phyloP scores from a whole-genome alignment of 30 jellyfish, hydroid and myxozoan species.

The Pelagia noctiluca region DNA sequence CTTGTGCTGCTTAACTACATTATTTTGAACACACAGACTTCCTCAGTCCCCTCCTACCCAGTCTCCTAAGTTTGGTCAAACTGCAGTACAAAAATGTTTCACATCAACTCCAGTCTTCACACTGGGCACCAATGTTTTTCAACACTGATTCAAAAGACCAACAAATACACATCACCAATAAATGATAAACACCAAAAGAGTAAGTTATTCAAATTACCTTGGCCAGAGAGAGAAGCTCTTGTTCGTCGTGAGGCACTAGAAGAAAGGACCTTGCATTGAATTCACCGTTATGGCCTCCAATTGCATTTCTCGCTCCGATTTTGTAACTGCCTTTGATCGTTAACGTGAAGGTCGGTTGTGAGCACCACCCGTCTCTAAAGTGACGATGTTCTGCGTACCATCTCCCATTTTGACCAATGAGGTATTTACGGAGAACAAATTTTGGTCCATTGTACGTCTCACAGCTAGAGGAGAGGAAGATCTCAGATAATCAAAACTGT shows the following conservation, averaged over 20 bases:
- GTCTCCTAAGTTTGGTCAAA: too few relatives aligned
- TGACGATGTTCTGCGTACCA: slow-evolving; percentile 71
- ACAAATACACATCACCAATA: too few relatives aligned
- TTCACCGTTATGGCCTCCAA: slow-evolving; percentile 71
- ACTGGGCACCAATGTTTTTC: too few relatives aligned
- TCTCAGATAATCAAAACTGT: too few relatives aligned
- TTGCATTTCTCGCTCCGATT: slow-evolving; percentile 47
- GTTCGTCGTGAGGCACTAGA: slow-evolving; percentile 52
- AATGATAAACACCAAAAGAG: too few relatives aligned
- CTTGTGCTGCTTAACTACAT: too few relatives aligned
- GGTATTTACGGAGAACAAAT: slow-evolving; percentile 63
- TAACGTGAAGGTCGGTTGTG: slow-evolving; percentile 67
- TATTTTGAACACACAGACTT: too few relatives aligned
- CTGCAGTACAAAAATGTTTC: too few relatives aligned
- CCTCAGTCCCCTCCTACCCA: too few relatives aligned
- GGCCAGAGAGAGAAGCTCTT: slow-evolving; percentile 27
- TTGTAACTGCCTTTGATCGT: slow-evolving; percentile 56
- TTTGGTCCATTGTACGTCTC: slow-evolving; percentile 78
- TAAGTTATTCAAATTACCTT: too few relatives aligned
- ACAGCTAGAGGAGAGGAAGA: slow-evolving; percentile 51
- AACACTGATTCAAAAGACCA: too few relatives aligned
- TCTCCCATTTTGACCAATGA: slow-evolving; percentile 54
- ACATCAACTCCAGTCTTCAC: too few relatives aligned
- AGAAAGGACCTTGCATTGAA: slow-evolving; percentile 57
- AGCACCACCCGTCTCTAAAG: slow-evolving; percentile 76